Base-by-base conservation (phyloP, 2,888 invertebrate species). In the Orgyia antiqua region DNA sequence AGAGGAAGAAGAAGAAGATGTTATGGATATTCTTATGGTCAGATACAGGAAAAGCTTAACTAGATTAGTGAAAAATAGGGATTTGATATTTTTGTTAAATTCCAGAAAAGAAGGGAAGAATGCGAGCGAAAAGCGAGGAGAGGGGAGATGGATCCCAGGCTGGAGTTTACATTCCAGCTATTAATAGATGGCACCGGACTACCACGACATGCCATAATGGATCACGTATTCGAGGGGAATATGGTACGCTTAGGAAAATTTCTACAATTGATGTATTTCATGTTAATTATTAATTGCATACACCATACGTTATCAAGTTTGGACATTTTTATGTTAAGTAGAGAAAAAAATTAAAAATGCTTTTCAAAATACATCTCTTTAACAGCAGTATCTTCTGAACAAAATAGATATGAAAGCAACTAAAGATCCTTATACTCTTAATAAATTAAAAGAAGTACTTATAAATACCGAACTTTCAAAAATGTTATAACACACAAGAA, bases 61-160 rank as follows among this genome's bases (percentile, higher is more conserved):
- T 15, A 6, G 15, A 12, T 26, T 2, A n/a, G n/a, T n/a, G n/a
- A 4, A 15, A 15, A 15, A 15, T 15, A 15, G 6, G 4, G 6
- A 15, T 15, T 4, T 15, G 4, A 15, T 15, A 15, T 15, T 15
- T 15, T 15, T 4, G 15, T 15, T 15, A 15, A 15, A 42, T 68
- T 63, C 1, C 55, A 87, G 87, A 87, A 87, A 86, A 88, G 95
- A 39, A 89, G 95, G 39, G 95, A 95, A 91, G 95, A 95, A 94
- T 95, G 95, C 91, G 95, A 95, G 87, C 89, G 95, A 54, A 95
- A 95, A 66, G 95, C 95, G 8, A 89, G 96, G 33, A 88, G 96
- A 35, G 96, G 95, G 83, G 96, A 96, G 74, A 96, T 96, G 93
- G 96, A 96, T 79, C 95, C 95, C 60, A 89, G 96, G 40, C 78